Evolutionary conservation across 2,797 vertebrate species (phyloP).

Genomic region (Kryptolebias ocellatus): DNA sequence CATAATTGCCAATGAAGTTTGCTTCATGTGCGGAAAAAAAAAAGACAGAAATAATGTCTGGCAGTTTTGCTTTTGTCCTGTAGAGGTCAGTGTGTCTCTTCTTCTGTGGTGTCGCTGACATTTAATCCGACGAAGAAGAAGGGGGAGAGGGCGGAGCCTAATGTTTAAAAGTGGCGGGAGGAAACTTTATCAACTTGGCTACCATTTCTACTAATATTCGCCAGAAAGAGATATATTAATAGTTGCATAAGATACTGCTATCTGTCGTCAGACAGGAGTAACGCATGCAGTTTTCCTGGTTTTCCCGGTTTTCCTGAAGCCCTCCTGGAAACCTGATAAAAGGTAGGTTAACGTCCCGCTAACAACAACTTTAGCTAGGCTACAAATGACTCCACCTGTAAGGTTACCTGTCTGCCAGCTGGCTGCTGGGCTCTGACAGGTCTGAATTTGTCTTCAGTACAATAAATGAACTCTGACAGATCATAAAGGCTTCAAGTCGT

Average conservation of each 20-base stretch:
- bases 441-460: fast-evolving
- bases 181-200: background rate
- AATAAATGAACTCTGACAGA: background rate
- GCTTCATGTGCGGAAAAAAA: too few species aligned
- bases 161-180: slow-evolving; percentile 85
- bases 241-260: too few species aligned
- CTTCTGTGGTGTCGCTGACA: background rate
- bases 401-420: too few species aligned
- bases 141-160: slow-evolving; percentile 39
- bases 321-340: slow-evolving; percentile 19
- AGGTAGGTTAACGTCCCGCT: slow-evolving; percentile 34
- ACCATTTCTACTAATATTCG: background rate
- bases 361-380: slow-evolving; percentile 18
- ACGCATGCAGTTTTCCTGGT: slow-evolving; percentile 12
- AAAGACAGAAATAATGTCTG: too few species aligned
- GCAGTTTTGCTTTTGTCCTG: slow-evolving; percentile 4
- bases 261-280: fast-evolving
- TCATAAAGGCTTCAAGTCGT: too few species aligned
- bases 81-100: slow-evolving; percentile 32
- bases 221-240: background rate
- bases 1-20: too few species aligned
- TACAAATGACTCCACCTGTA: background rate
- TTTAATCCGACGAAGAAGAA: slow-evolving; percentile 37
- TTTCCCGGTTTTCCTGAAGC: background rate
- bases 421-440: too few species aligned